Percentiles rank a stretch among this genome's conserved stretches.
Evolutionary conservation across 2,888 invertebrate genomes (phyloP).

Genomic region (Caenorhabditis sinica): DNA sequence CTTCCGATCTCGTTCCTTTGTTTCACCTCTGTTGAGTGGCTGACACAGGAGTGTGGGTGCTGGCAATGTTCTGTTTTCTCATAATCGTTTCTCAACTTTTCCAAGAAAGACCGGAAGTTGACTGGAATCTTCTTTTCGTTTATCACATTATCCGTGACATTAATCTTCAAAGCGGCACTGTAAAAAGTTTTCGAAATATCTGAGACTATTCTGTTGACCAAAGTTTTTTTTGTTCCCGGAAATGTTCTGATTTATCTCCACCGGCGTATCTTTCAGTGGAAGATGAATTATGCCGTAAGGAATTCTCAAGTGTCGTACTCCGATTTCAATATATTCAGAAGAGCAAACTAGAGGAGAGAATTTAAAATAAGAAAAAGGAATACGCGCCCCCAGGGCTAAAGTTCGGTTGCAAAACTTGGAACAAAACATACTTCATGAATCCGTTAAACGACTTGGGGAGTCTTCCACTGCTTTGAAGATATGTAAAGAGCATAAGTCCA

Average conservation of each 20-base stretch:
- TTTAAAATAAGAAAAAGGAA: neutral
- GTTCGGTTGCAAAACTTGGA: neutral
- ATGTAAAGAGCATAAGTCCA: conserved; percentile 76
- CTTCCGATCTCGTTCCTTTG: neutral
- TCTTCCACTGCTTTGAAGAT: conserved; percentile 69
- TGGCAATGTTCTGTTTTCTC: conserved; percentile 71
- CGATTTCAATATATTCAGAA: conserved; percentile 54
- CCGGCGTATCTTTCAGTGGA: conserved; percentile 26
- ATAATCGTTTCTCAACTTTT: conserved; percentile 65
- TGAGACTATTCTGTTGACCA: conserved; percentile 9
- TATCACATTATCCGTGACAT: conserved; percentile 61
- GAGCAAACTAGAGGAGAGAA: conserved; percentile 46
- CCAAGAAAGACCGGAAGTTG: conserved; percentile 63
- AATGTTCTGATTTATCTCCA: conserved; percentile 44
- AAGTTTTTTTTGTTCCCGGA: neutral
- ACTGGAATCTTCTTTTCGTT: conserved; percentile 65
- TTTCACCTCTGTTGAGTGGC: conserved; percentile 74
- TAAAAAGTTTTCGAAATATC: conserved; percentile 18
- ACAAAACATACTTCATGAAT: conserved; percentile 59
- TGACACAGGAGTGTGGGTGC: conserved; percentile 78
- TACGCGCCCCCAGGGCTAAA: conserved; percentile 10
- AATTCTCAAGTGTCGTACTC: conserved; percentile 51
- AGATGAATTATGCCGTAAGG: conserved; percentile 60
- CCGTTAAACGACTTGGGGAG: conserved; percentile 65
- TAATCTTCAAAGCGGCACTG: conserved; percentile 68